Evolutionary conservation across 2,888 invertebrate genomes (phyloP).

Genomic region (Chloroclystis v-ata): DNA sequence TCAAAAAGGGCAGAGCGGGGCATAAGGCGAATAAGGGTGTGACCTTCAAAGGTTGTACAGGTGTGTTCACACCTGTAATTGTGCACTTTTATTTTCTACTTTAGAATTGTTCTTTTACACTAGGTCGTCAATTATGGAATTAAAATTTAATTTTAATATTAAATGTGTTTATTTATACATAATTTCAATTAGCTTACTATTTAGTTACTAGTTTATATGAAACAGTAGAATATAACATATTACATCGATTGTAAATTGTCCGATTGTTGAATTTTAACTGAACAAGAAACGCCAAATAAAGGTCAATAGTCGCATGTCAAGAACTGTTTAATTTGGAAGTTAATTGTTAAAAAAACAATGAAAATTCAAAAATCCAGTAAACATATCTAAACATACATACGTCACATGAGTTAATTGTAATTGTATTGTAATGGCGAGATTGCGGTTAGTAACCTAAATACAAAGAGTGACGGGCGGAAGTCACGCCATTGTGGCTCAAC

Average conservation of each 20-base stretch:
- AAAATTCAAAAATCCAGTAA: conserved; percentile 17
- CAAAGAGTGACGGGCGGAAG: conserved; percentile 70
- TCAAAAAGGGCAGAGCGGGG: conserved; percentile 9
- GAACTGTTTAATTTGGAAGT: no score
- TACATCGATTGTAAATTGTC: no score
- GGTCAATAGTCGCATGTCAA: no score
- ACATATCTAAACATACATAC: conserved; percentile 49
- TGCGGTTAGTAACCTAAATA: conserved; percentile 77
- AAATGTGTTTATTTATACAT: no score
- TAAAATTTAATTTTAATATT: no score
- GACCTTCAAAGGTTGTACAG: conserved; percentile 25
- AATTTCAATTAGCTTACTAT: no score
- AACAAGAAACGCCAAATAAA: no score
- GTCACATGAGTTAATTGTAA: conserved; percentile 68
- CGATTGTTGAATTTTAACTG: no score
- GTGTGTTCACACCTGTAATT: conserved; percentile 20
- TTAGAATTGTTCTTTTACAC: background rate
- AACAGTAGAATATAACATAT: no score
- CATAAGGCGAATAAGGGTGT: conserved; percentile 13
- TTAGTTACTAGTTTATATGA: no score
- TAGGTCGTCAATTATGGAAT: no score
- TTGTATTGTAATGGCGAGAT: conserved; percentile 71
- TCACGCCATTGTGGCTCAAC: conserved; percentile 72
- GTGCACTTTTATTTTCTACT: conserved; percentile 15
- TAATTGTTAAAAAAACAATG: background rate